Percentiles rank a stretch among this genome's conserved stretches.
Conservation (phyloP, 2,797 vertebrate genomes). For the Chrosomus eos region DNA sequence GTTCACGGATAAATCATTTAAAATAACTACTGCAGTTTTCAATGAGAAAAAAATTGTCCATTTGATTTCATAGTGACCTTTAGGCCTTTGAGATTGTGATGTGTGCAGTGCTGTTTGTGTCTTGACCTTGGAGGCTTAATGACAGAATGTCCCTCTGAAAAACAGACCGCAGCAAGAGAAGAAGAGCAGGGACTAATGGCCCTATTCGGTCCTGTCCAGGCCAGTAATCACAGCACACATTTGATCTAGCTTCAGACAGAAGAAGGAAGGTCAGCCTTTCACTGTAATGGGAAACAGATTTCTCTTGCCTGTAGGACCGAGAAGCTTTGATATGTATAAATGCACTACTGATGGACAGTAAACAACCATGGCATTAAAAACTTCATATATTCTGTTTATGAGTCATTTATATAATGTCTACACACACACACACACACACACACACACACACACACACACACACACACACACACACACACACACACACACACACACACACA, state of each 20-base stretch:
- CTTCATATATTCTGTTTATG: not conserved
- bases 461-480: no score
- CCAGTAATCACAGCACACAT: constrained; percentile 12
- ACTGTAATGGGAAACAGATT: constrained; percentile 1
- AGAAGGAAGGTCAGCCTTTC: not conserved
- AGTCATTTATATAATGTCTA: not conserved
- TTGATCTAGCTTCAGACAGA: constrained; percentile 23
- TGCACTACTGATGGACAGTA: not conserved
- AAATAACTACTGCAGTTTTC: not conserved
- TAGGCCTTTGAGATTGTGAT: not conserved
- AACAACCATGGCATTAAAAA: not conserved
- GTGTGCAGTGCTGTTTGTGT: not conserved
- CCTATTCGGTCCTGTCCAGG: not conserved
- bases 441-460: no score
- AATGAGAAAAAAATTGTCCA: not conserved
- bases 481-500: no score
- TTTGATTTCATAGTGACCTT: not conserved
- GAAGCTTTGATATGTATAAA: not conserved
- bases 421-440: not conserved
- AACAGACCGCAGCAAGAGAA: not conserved
- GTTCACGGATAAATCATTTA: not conserved
- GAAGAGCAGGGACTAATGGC: constrained; percentile 21
- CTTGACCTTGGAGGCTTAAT: not conserved
- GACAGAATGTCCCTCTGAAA: not conserved
- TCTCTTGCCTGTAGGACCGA: not conserved